These are phyloP conservation scores for Ornithoptera priamus DNA, from an alignment of 2,888 invertebrate species.

Conservation along the genomic window DNA sequence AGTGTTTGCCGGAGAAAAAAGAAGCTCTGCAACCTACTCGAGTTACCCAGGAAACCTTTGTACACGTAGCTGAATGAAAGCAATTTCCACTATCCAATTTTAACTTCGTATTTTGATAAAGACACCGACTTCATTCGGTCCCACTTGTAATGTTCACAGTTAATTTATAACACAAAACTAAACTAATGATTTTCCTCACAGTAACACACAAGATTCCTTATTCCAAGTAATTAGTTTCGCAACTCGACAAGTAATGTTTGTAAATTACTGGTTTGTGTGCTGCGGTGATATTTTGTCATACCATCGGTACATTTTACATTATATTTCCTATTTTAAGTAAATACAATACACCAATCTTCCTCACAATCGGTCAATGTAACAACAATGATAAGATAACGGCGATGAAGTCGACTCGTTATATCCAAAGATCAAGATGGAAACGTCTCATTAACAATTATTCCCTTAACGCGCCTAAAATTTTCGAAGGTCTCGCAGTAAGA, in stretches of 20 bases:
- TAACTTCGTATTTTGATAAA: slow-evolving; percentile 13
- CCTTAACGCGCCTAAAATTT: slow-evolving; percentile 26
- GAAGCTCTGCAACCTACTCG: slow-evolving; percentile 48
- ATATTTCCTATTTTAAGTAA: no score
- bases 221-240: no score
- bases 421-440: not conserved
- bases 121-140: slow-evolving; percentile 10
- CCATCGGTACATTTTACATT: no score
- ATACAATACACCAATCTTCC: no score
- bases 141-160: slow-evolving; percentile 5
- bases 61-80: slow-evolving; percentile 33
- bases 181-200: no score
- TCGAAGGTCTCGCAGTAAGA: slow-evolving; percentile 56
- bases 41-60: slow-evolving; percentile 35
- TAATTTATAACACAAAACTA: slow-evolving; percentile 1
- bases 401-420: no score
- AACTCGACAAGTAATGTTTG: no score
- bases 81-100: slow-evolving; percentile 26
- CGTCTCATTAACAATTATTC: slow-evolving; percentile 1
- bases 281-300: no score
- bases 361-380: no score
- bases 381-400: no score
- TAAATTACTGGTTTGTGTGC: no score
- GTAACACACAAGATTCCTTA: no score
- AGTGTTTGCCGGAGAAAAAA: slow-evolving; percentile 60